These are phyloP conservation scores for Busseola fusca DNA, from an alignment of 2,888 invertebrate genomes.

Conservation along the genomic window DNA sequence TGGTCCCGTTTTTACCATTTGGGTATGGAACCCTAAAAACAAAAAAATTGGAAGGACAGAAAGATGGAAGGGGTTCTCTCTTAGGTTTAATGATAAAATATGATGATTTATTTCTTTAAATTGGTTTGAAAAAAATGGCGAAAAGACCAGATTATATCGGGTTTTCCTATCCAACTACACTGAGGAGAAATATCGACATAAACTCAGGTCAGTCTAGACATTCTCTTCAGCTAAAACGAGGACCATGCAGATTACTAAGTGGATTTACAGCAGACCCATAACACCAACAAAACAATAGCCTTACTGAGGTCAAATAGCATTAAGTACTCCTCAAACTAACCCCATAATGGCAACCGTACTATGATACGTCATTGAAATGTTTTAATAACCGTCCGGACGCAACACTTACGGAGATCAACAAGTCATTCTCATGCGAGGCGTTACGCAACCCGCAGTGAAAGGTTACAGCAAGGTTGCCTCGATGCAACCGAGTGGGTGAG, in stretches of 20 bases:
- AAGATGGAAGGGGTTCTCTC: neutral
- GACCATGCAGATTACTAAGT: neutral
- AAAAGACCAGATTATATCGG: neutral
- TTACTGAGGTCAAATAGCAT: neutral
- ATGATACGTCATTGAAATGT: neutral
- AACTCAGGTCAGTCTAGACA: no score
- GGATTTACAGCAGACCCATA: neutral
- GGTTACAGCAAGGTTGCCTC: slow-evolving; percentile 66
- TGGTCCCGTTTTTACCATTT: no score
- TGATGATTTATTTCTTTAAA: neutral
- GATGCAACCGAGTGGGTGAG: slow-evolving; percentile 21
- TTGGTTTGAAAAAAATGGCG: no score
- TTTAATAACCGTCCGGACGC: slow-evolving; percentile 7
- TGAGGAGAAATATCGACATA: neutral
- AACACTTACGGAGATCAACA: slow-evolving; percentile 40
- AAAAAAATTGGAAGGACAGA: neutral
- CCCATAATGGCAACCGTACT: neutral
- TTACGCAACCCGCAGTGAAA: slow-evolving; percentile 61
- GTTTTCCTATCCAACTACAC: neutral
- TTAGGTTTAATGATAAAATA: no score
- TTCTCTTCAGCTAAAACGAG: no score
- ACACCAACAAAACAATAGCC: no score
- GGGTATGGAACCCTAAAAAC: neutral
- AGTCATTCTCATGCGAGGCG: slow-evolving; percentile 36
- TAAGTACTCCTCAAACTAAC: neutral